Evolutionary conservation across 37 sponge, comb jelly and placozoan genomes (phyloP).

Genomic region (Hexactinellida sp.): DNA sequence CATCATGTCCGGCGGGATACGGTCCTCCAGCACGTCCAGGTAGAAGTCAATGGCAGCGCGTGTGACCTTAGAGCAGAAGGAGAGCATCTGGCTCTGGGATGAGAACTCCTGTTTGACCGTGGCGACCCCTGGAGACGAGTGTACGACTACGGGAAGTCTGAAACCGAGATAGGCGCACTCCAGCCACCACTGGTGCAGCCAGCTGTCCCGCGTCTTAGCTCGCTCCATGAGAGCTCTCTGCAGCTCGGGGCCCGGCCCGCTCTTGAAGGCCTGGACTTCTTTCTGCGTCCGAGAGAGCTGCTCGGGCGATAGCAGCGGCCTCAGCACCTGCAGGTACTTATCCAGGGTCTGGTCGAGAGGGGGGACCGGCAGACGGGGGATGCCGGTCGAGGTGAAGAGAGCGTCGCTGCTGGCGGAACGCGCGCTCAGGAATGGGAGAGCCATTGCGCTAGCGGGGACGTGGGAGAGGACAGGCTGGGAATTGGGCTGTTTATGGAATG

Average conservation of each 20-base stretch:
- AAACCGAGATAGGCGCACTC: slow-evolving; percentile 62
- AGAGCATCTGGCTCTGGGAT: slow-evolving; percentile 36
- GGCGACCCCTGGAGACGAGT: slow-evolving; percentile 38
- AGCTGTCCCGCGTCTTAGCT: slow-evolving; percentile 43
- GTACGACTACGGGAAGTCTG: slow-evolving; percentile 44
- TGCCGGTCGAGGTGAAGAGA: not conserved
- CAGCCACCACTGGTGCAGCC: slow-evolving; percentile 88
- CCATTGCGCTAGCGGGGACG: not conserved
- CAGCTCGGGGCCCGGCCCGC: slow-evolving; percentile 49
- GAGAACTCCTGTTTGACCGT: slow-evolving; percentile 9
- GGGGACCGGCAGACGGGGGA: slow-evolving; percentile 59
- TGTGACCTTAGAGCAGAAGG: slow-evolving; percentile 19
- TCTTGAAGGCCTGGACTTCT: slow-evolving; percentile 53
- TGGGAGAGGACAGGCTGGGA: not conserved
- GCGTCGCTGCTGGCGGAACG: not conserved
- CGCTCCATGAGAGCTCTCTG: slow-evolving; percentile 47
- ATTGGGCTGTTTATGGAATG: not conserved
- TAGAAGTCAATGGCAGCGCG: not conserved
- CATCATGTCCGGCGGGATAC: not conserved
- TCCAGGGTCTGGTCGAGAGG: slow-evolving; percentile 63
- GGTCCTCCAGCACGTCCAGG: slow-evolving; percentile 4
- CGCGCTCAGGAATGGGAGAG: not conserved
- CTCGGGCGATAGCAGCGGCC: slow-evolving; percentile 40
- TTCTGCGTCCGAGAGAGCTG: slow-evolving; percentile 41
- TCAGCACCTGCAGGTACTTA: slow-evolving; percentile 10